phyloP scores from a whole-genome alignment of 1,140 invertebrate species.

The Frieseomelitta varia region DNA sequence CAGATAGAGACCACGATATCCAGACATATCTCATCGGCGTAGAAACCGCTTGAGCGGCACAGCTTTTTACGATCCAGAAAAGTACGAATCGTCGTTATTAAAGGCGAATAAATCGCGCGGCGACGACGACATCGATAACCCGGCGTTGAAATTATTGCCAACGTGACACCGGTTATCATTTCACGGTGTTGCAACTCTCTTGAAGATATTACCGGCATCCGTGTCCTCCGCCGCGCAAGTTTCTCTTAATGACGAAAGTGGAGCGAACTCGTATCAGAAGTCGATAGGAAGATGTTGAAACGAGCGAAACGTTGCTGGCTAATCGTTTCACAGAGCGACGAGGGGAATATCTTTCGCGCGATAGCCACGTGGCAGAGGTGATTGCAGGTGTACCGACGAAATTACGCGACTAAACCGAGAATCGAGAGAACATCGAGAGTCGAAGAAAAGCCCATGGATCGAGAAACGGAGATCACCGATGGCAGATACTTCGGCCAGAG shows the following conservation, averaged over 20 bases:
- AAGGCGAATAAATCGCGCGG: slow-evolving; percentile 9
- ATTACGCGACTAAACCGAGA: background rate
- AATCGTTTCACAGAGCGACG: slow-evolving; percentile 66
- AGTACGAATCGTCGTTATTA: slow-evolving; percentile 14
- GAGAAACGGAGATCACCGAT: slow-evolving; percentile 56
- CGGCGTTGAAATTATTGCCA: slow-evolving; percentile 42
- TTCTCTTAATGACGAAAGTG: slow-evolving; percentile 75
- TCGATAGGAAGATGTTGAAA: slow-evolving; percentile 59
- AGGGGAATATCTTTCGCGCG: slow-evolving; percentile 65
- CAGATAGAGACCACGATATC: no score
- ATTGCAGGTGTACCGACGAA: slow-evolving; percentile 43
- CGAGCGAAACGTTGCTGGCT: slow-evolving; percentile 44
- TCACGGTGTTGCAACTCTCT: slow-evolving; percentile 42
- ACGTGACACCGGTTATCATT: slow-evolving; percentile 37
- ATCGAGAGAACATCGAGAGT: slow-evolving; percentile 4
- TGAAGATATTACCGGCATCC: slow-evolving; percentile 52
- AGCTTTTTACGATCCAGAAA: background rate
- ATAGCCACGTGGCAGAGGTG: slow-evolving; percentile 60
- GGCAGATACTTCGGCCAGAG: slow-evolving; percentile 29
- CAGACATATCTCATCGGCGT: no score
- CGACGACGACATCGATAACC: slow-evolving; percentile 33
- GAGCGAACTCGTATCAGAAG: slow-evolving; percentile 58
- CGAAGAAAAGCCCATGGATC: background rate
- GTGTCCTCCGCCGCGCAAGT: slow-evolving; percentile 58
- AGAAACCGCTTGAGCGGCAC: no score